Evolutionary conservation across 1,140 invertebrate species (phyloP).

Genomic region (Sycobia sp.): DNA sequence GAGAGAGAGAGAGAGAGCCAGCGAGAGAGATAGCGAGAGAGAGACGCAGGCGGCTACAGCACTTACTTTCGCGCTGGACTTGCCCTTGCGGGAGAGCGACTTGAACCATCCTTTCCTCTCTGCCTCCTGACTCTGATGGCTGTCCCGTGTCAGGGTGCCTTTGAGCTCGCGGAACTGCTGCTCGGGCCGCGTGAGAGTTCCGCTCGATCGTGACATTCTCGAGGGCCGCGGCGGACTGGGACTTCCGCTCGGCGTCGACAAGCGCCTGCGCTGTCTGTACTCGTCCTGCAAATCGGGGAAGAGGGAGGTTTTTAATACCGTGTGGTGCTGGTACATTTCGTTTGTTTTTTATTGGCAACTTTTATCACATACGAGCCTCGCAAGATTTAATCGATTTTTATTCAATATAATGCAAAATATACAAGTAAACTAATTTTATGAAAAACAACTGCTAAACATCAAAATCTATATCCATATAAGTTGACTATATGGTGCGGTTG

Average conservation of each 20-base stretch:
- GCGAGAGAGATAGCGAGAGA: neutral
- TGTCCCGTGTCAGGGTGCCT: slow-evolving; percentile 48
- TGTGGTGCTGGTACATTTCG: too few relatives aligned
- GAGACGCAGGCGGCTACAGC: neutral
- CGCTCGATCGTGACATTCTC: slow-evolving; percentile 54
- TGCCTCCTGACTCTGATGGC: slow-evolving; percentile 50
- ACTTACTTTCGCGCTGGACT: slow-evolving; percentile 60
- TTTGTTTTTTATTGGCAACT: too few relatives aligned
- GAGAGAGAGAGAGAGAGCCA: too few relatives aligned
- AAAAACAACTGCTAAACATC: too few relatives aligned
- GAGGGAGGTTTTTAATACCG: too few relatives aligned
- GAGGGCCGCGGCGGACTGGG: slow-evolving; percentile 63
- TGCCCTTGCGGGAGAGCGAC: slow-evolving; percentile 67
- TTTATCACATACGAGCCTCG: too few relatives aligned
- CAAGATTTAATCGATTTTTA: too few relatives aligned
- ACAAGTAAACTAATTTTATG: too few relatives aligned
- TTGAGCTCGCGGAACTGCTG: slow-evolving; percentile 52
- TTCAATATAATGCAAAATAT: too few relatives aligned
- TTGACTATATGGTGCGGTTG: too few relatives aligned
- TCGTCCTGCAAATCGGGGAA: slow-evolving; percentile 65
- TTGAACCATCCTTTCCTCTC: slow-evolving; percentile 69
- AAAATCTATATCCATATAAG: too few relatives aligned
- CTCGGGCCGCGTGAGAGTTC: slow-evolving; percentile 54
- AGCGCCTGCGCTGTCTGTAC: slow-evolving; percentile 69
- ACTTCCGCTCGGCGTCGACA: slow-evolving; percentile 75